These are phyloP conservation scores for Onychostoma macrolepis DNA, from an alignment of 2,113 vertebrate species.

Conservation along the genomic window DNA sequence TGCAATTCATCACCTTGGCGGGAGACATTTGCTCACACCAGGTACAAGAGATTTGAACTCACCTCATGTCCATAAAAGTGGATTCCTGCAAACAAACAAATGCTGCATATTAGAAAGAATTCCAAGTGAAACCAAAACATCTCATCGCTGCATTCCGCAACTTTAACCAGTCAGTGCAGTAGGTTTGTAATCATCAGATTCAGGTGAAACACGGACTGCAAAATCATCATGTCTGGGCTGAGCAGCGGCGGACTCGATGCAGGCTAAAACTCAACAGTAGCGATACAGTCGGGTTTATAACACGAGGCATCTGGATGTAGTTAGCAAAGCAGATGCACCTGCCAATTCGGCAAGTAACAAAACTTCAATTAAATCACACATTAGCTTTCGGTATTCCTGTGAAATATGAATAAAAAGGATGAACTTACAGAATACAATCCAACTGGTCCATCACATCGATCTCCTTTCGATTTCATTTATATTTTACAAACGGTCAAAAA, in stretches of 20 bases:
- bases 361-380: neutral
- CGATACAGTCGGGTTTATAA: neutral
- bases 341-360: neutral
- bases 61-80: neutral
- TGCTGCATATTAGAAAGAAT: neutral
- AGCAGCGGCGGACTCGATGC: neutral
- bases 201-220: constrained; percentile 66
- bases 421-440: neutral
- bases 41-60: neutral
- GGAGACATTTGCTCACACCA: neutral
- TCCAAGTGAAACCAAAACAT: neutral
- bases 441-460: neutral
- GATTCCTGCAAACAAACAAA: neutral
- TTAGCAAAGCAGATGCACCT: constrained; percentile 23
- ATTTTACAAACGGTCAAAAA: neutral
- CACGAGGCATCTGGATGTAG: neutral
- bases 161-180: constrained; percentile 44
- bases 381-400: neutral
- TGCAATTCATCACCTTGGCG: constrained; percentile 73
- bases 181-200: constrained; percentile 47
- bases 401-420: neutral
- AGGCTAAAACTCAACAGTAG: neutral
- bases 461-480: neutral
- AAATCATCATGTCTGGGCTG: constrained; percentile 72
- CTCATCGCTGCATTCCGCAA: neutral